Conservation (phyloP, 2,888 invertebrate genomes). For the Prostheceraeus crozeri region DNA sequence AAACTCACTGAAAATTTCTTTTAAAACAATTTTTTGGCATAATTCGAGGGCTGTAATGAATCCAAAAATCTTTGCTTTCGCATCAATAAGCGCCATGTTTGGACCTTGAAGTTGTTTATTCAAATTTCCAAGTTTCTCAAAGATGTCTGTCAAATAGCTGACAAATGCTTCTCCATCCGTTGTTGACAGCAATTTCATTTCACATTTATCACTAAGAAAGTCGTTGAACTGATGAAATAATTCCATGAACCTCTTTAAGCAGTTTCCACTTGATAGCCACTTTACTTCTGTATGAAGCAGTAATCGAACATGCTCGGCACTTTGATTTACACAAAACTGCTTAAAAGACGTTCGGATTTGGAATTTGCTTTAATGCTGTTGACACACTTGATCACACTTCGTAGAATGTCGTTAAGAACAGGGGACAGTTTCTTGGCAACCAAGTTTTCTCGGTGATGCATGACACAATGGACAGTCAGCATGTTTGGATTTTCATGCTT, state of each 20-base stretch:
- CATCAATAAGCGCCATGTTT: conserved; percentile 6
- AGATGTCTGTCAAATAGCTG: conserved; percentile 11
- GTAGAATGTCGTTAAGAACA: conserved; percentile 28
- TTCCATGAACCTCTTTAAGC: conserved; percentile 38
- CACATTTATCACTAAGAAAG: too few species aligned
- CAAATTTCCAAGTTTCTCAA: conserved; percentile 1
- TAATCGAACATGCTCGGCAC: conserved; percentile 39
- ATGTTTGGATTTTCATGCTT: conserved; percentile 38
- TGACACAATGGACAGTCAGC: conserved; percentile 38
- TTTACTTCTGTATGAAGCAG: conserved; percentile 40
- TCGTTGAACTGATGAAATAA: conserved; percentile 37
- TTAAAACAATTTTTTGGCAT: too few species aligned
- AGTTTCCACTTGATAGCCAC: conserved; percentile 41
- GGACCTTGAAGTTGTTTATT: conserved; percentile 15
- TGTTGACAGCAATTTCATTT: conserved; percentile 11
- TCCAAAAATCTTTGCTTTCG: background rate
- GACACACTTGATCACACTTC: conserved; percentile 35
- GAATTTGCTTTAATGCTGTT: conserved; percentile 39
- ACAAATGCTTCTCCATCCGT: conserved; percentile 8
- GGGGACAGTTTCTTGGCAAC: conserved; percentile 38
- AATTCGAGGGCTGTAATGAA: too few species aligned
- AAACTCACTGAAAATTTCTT: too few species aligned
- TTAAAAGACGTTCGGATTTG: conserved; percentile 40
- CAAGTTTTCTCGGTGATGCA: conserved; percentile 40
- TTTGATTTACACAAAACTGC: conserved; percentile 37